These are phyloP conservation scores for Megamerina dolium DNA, from an alignment of 2,888 invertebrate species.

Conservation along the genomic window DNA sequence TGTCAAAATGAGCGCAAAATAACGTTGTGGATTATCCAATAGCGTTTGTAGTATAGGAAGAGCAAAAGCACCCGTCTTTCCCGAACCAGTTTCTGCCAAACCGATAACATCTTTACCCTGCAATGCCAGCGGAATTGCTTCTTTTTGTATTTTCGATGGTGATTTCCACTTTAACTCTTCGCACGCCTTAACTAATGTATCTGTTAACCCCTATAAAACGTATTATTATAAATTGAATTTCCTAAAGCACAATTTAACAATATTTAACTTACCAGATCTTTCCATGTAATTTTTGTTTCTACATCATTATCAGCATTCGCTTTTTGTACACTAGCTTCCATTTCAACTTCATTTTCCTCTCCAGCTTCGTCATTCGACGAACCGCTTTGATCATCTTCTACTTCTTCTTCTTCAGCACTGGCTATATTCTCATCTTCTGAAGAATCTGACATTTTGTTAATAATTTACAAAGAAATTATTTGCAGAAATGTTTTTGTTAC, in stretches of 20 bases:
- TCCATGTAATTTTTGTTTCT: constrained; percentile 50
- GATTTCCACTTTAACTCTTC: constrained; percentile 86
- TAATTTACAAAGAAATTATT: too few relatives aligned
- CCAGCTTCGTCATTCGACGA: constrained; percentile 5
- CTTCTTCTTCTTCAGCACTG: constrained; percentile 22
- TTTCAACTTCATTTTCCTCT: constrained; percentile 1
- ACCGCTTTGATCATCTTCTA: constrained; percentile 7
- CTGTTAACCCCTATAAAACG: constrained; percentile 72
- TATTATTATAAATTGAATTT: constrained; percentile 4
- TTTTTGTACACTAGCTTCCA: constrained; percentile 6
- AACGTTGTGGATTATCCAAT: constrained; percentile 84
- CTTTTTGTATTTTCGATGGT: constrained; percentile 92
- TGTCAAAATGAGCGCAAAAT: constrained; percentile 88
- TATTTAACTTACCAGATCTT: constrained; percentile 55
- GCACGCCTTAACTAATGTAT: constrained; percentile 86
- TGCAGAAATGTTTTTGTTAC: too few relatives aligned
- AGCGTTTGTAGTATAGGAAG: constrained; percentile 90
- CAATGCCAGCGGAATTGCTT: constrained; percentile 87
- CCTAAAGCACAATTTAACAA: not conserved
- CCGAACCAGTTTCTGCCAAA: constrained; percentile 69
- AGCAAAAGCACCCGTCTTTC: constrained; percentile 97
- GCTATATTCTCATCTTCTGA: constrained; percentile 33
- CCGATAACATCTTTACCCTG: constrained; percentile 68
- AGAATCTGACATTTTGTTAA: constrained; percentile 37
- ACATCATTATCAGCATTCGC: constrained; percentile 8